Conservation (phyloP, 2,113 vertebrate species). For the Nymphicus hollandicus region DNA sequence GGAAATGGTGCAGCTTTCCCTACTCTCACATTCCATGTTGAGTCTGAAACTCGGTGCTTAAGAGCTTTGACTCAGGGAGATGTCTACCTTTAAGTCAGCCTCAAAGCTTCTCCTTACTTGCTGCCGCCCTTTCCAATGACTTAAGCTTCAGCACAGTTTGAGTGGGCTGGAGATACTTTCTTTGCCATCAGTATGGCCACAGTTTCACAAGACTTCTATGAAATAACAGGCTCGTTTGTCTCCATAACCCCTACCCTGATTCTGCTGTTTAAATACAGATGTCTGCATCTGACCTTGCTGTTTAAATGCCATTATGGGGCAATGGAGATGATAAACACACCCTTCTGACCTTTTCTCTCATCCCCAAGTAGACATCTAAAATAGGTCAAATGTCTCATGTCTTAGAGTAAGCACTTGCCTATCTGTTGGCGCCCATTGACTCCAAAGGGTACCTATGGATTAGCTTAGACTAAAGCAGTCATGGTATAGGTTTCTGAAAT, state of each 20-base stretch:
- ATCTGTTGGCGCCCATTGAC: not conserved
- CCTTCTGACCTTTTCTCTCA: not conserved
- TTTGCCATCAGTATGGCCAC: not conserved
- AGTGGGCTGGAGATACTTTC: not conserved
- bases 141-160: not conserved
- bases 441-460: not conserved
- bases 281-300: not conserved
- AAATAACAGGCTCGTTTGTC: fast-evolving
- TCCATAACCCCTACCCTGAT: not conserved
- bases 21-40: fast-evolving
- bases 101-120: not conserved
- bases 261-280: not conserved
- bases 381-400: not conserved
- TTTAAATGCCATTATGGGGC: not conserved
- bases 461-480: not conserved
- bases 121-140: not conserved
- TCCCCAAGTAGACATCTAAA: not conserved
- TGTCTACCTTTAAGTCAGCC: not conserved
- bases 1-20: not conserved
- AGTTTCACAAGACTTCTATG: not conserved
- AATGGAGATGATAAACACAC: not conserved
- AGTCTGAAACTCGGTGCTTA: not conserved
- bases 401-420: not conserved
- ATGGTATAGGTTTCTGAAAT: not conserved
- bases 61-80: not conserved